A percentile compares a stretch with the other conserved stretches of the same genome.
phyloP scores from a whole-genome alignment of 2,113 vertebrate species.

The Solea solea region DNA sequence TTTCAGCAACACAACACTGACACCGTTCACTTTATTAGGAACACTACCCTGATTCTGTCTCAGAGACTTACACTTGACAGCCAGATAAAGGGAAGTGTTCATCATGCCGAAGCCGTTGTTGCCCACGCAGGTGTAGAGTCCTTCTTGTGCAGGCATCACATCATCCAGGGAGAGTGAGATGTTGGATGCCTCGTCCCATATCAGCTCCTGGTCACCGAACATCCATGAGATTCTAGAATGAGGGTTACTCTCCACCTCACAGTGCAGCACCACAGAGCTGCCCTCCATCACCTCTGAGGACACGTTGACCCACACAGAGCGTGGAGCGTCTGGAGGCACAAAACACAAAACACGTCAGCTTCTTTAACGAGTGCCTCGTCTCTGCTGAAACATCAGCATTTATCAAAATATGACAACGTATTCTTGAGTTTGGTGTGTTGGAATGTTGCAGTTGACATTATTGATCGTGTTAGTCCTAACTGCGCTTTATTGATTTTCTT shows the following conservation, averaged over 20 bases:
- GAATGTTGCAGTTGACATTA: no score
- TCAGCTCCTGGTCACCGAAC: conserved; percentile 81
- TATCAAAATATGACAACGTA: no score
- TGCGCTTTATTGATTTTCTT: no score
- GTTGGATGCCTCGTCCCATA: conserved; percentile 83
- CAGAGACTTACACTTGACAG: conserved; percentile 87
- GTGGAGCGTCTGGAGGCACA: conserved; percentile 78
- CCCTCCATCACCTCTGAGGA: conserved; percentile 89
- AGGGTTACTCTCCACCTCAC: conserved; percentile 90
- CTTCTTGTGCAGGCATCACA: conserved; percentile 82
- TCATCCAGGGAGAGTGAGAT: conserved; percentile 83
- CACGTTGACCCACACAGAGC: conserved; percentile 86
- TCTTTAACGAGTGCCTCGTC: neutral
- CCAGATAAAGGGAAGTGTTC: conserved; percentile 88
- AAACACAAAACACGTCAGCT: neutral
- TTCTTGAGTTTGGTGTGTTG: no score
- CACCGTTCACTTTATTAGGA: no score
- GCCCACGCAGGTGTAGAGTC: conserved; percentile 87
- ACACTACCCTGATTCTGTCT: neutral
- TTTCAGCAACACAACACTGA: no score
- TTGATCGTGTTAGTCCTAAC: no score
- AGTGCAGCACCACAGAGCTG: conserved; percentile 84
- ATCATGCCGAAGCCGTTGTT: conserved; percentile 87
- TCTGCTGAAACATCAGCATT: no score
- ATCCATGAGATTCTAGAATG: conserved; percentile 85